Base-by-base conservation (phyloP, 2,113 vertebrate genomes). In the Abramis brama region DNA sequence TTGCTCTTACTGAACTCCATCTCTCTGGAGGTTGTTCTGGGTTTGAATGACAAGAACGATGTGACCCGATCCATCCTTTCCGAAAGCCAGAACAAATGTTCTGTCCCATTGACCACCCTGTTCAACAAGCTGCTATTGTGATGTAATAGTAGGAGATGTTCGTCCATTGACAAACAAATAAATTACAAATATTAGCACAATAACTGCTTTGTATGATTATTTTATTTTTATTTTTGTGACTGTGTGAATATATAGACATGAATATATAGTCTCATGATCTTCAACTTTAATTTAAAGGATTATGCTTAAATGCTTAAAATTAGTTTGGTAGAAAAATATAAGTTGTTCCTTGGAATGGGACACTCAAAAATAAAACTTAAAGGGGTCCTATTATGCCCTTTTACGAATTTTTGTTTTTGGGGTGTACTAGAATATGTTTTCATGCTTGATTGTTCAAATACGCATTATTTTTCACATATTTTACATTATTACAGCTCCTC, bases 51-150 rank as follows among this genome's bases (percentile, higher is more conserved):
- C 43, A 66, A 88, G 12, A 52, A 57, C n/a, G 57, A 82, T 77
- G 50, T 78, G 52, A 36, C 21, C 13, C 21, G 11, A 59, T 59
- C 47, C 43, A 30, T 13, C 30, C 33, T 77, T 68, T n/a, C 59
- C 36, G 55, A n/a, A 45, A 75, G 70, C 70, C 73, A 85, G 84
- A 86, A 87, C 86, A 79, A 36, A 59, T 78, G 55, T 87, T 57
- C 62, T 86, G 78, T 84, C 73, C 60, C 76, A n/a, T 79, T 79
- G 66, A 87, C 74, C 84, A 91, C 45, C 39, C 23, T 79, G 84
- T 73, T 36, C 79, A 52, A 87, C 25, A 85, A 86, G 88, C 89
- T 91, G 91, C 90, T 89, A 90, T 60, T 50, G 10, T 85, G 47
- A 66, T 86, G 76, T 87, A 59, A 73, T 27, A 21, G 3, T 86